These are phyloP conservation scores for Drosophila setosimentum DNA, from an alignment of 2,888 invertebrate genomes.

Conservation along the genomic window DNA sequence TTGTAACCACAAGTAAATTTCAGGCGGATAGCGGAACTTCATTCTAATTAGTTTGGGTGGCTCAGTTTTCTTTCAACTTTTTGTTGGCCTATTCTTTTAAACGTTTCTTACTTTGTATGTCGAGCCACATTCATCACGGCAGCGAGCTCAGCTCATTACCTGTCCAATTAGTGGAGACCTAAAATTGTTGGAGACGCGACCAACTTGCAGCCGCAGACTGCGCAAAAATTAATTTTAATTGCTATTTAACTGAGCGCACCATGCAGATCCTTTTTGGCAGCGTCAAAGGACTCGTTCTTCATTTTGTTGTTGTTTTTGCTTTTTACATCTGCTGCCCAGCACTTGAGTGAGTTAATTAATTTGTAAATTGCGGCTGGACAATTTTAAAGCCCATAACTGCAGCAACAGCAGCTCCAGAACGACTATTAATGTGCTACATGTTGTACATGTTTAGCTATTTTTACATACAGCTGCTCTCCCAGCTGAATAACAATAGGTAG, in stretches of 20 bases:
- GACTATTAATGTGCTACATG: constrained; percentile 40
- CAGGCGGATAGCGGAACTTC: background rate
- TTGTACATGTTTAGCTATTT: constrained; percentile 53
- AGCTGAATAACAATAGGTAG: constrained; percentile 66
- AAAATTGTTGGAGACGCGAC: constrained; percentile 24
- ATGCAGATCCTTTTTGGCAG: constrained; percentile 50
- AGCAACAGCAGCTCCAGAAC: background rate
- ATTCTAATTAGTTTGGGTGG: constrained; percentile 57
- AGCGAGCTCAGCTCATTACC: constrained; percentile 54
- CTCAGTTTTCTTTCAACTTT: constrained; percentile 33
- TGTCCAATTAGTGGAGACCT: constrained; percentile 64
- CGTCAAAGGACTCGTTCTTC: constrained; percentile 43
- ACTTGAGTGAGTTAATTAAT: constrained; percentile 60
- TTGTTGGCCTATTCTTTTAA: background rate
- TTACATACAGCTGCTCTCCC: constrained; percentile 30
- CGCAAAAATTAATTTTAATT: constrained; percentile 77
- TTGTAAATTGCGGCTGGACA: constrained; percentile 45
- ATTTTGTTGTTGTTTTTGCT: constrained; percentile 8
- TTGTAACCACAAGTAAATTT: constrained; percentile 37
- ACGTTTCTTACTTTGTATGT: constrained; percentile 2
- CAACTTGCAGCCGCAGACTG: constrained; percentile 57
- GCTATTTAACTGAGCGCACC: constrained; percentile 73
- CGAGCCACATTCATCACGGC: background rate
- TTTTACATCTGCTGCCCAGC: constrained; percentile 21
- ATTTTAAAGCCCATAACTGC: constrained; percentile 31